Base-by-base conservation (phyloP, 2,113 vertebrate genomes). In the Cryptotis parvus region DNA sequence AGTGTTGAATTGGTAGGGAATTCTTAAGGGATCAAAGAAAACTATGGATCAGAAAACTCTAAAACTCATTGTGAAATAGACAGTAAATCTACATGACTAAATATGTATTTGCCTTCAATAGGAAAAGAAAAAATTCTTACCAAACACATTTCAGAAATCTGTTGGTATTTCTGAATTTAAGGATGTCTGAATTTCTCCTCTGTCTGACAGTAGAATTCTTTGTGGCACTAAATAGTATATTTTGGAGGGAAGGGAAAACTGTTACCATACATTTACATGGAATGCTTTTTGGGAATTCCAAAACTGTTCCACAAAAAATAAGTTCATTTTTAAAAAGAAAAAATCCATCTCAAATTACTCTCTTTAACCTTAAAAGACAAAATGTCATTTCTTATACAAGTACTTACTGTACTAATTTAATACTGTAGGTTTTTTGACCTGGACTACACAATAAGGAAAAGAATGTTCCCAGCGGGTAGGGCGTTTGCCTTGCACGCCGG, bases 11-110 rank as follows among this genome's bases (percentile, higher is more conserved):
- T 92, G 92, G n/a, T 80, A 80, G 72, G 8, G 45, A 83, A 89
- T 89, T 95, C 75, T 75, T 89, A n/a, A 9, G 33, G 70, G n/a
- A 93, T 85, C 88, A 92, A 69, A 79, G 55, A 91, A 93, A 63
- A 12, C 66, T 65, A 33, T 49, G 75, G 88, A 79, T 94, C 66
- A 80, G 77, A 81, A 84, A 94, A 68, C 29, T 83, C 61, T 80
- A 3, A 3, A 49, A 27, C 85, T 90, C 75, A 81, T 63, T 52
- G n/a, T 72, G 65, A 84, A 94, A 80, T 2, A 73, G 37, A 31
- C 37, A 78, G 90, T 93, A 93, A 91, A 94, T 94, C 75, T 68
- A 24, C 49, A 70, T 72, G 26, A 74, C 35, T 83, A 77, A 90
- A 94, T 37, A 79, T 79, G 12, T 31, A 22, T 35, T 90, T 84